phyloP scores from a whole-genome alignment of 2,797 vertebrate genomes.

The Numenius phaeopus region DNA sequence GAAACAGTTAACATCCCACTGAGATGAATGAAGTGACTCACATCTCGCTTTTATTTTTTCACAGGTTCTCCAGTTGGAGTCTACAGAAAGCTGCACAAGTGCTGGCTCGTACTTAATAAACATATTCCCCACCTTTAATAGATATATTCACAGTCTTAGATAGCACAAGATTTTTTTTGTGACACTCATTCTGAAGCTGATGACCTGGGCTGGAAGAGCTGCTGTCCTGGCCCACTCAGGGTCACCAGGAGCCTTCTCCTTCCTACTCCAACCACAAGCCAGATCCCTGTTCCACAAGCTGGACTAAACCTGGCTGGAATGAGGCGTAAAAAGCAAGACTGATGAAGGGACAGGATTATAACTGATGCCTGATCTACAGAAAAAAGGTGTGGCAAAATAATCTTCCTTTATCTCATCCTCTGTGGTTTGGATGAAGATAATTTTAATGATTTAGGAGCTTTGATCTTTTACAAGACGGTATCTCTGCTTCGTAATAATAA shows the following conservation, averaged over 20 bases:
- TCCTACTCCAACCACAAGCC: neutral
- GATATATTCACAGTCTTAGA: neutral
- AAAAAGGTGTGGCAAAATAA: neutral
- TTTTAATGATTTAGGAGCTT: conserved; percentile 25
- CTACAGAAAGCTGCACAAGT: neutral
- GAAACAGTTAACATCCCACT: neutral
- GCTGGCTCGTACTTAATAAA: neutral
- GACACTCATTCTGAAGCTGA: neutral
- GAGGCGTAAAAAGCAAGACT: neutral
- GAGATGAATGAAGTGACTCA: neutral
- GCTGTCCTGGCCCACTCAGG: neutral
- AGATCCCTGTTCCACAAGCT: neutral
- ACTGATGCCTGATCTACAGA: neutral
- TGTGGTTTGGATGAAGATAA: conserved; percentile 5
- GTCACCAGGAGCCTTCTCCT: neutral
- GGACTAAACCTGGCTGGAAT: neutral
- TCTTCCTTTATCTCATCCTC: neutral
- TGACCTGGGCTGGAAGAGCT: neutral
- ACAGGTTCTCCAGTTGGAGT: neutral
- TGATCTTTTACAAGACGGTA: neutral
- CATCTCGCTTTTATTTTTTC: neutral
- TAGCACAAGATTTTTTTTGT: neutral
- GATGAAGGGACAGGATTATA: neutral
- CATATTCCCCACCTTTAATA: neutral
- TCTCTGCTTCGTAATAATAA: conserved; percentile 26